These are phyloP conservation scores for Leptobrachium ailaonicum DNA, from an alignment of 2,113 vertebrate genomes.

Conservation along the genomic window DNA sequence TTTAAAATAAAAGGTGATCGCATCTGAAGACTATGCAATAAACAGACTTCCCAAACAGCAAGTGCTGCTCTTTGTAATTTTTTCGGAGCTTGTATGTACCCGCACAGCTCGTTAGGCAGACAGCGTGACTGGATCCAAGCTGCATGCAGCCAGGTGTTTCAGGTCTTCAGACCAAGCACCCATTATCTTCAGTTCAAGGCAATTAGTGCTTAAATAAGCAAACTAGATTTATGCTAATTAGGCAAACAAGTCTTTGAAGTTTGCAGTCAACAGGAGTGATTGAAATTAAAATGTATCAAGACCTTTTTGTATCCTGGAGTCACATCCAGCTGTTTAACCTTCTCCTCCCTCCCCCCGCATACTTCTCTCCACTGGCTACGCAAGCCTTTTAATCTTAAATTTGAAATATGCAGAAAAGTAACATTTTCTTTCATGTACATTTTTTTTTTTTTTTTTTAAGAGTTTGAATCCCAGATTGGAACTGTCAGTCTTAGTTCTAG, in stretches of 20 bases:
- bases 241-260: not conserved
- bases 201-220: slow-evolving; percentile 13
- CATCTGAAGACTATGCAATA: not conserved
- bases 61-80: not conserved
- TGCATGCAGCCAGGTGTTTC: slow-evolving; percentile 14
- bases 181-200: not conserved
- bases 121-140: not conserved
- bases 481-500: too few relatives aligned
- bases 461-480: too few relatives aligned
- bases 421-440: too few relatives aligned
- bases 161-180: not conserved
- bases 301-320: not conserved
- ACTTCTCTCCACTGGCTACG: not conserved
- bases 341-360: too few relatives aligned
- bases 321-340: not conserved
- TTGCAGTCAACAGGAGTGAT: not conserved
- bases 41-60: not conserved
- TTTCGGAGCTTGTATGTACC: not conserved
- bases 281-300: not conserved
- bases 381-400: not conserved
- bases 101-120: not conserved
- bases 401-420: too few relatives aligned
- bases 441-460: too few relatives aligned
- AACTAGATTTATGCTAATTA: slow-evolving; percentile 5
- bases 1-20: too few relatives aligned